phyloP scores from a whole-genome alignment of 2,888 invertebrate species.

The Chaitophorus viminalis region DNA sequence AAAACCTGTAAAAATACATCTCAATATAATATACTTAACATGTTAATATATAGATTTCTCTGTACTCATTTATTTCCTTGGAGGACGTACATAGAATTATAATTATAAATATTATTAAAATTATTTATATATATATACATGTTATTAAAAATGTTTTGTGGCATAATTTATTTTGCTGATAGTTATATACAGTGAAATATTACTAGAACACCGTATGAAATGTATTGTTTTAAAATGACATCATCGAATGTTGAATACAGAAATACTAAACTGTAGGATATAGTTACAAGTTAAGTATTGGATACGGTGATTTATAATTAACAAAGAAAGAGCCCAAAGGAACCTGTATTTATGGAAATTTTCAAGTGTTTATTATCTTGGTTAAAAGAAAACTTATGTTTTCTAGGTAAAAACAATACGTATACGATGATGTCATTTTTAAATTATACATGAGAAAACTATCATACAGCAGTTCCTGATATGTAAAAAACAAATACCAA shows the following conservation, averaged over 20 bases:
- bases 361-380: neutral
- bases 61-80: neutral
- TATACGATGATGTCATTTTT: slow-evolving; percentile 5
- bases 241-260: neutral
- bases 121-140: slow-evolving; percentile 1
- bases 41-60: neutral
- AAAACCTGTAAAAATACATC: slow-evolving; percentile 11
- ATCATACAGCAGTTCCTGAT: neutral
- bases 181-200: neutral
- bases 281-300: neutral
- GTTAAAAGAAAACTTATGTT: neutral
- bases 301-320: neutral
- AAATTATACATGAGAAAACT: neutral
- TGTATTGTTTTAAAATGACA: slow-evolving; percentile 12
- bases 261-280: neutral
- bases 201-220: neutral
- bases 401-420: neutral
- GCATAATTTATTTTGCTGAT: neutral
- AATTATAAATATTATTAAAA: slow-evolving; percentile 14
- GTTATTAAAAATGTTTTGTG: slow-evolving; percentile 1
- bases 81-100: slow-evolving; percentile 13
- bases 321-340: slow-evolving; percentile 1
- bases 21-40: neutral
- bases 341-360: neutral
- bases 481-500: neutral